phyloP scores from a whole-genome alignment of 2,888 invertebrate species.

The Macrosiphum euphorbiae region DNA sequence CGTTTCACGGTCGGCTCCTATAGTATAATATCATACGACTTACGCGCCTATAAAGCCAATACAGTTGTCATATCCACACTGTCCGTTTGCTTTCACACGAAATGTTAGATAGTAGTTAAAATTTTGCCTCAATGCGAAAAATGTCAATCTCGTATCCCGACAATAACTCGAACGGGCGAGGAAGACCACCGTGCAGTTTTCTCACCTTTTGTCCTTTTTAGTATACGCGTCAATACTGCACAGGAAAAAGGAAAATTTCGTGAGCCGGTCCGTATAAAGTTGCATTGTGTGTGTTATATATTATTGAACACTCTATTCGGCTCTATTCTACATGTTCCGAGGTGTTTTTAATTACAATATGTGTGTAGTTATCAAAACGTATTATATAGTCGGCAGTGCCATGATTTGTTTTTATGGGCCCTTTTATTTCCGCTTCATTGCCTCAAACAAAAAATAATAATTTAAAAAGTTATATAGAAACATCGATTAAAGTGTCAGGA shows the following conservation, averaged over 20 bases:
- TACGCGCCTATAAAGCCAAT: background rate
- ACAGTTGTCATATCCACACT: background rate
- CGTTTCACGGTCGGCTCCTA: background rate
- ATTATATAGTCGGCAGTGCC: background rate
- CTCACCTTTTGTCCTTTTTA: background rate
- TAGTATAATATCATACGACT: background rate
- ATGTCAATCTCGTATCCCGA: too few species aligned
- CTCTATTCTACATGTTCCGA: background rate
- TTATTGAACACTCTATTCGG: too few species aligned
- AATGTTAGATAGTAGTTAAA: too few species aligned
- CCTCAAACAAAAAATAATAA: background rate
- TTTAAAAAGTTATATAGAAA: background rate
- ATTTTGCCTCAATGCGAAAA: too few species aligned
- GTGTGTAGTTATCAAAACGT: background rate
- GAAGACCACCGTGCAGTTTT: too few species aligned
- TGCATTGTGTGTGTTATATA: background rate
- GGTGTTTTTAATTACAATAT: background rate
- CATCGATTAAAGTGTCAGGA: background rate
- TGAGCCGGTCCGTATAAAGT: background rate
- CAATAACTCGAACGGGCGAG: too few species aligned
- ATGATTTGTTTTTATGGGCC: background rate
- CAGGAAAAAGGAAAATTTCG: background rate
- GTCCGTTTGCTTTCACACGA: background rate
- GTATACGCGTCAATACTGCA: background rate
- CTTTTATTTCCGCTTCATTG: background rate